Percentiles rank a stretch among this genome's conserved stretches.
phyloP scores from a whole-genome alignment of 2,113 vertebrate genomes.

The Rana temporaria region DNA sequence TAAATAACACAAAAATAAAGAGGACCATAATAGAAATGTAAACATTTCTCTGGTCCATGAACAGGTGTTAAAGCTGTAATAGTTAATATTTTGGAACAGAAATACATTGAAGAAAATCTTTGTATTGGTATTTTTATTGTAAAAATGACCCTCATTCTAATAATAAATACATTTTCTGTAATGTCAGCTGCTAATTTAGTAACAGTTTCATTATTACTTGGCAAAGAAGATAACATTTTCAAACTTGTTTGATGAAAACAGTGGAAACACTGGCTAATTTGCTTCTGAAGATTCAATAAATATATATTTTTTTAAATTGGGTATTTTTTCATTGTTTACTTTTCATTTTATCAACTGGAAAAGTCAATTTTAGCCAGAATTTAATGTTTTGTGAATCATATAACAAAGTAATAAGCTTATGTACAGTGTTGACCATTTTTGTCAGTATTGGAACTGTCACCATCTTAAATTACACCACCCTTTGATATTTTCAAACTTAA shows the following conservation, averaged over 20 bases:
- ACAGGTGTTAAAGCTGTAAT: too few relatives aligned
- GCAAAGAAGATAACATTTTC: constrained; percentile 21
- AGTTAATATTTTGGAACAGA: background rate
- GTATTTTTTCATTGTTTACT: constrained; percentile 38
- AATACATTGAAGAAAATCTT: background rate
- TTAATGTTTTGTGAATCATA: constrained; percentile 41
- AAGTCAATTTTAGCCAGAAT: constrained; percentile 27
- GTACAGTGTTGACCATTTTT: constrained; percentile 39
- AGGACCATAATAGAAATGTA: too few relatives aligned
- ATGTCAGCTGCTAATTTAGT: constrained; percentile 21
- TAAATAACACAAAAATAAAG: too few relatives aligned
- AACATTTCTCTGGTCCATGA: too few relatives aligned
- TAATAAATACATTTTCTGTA: background rate
- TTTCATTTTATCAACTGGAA: constrained; percentile 42
- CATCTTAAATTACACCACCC: constrained; percentile 50
- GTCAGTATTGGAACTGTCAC: constrained; percentile 32
- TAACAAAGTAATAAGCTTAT: constrained; percentile 42
- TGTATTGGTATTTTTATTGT: background rate
- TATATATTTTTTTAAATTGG: too few relatives aligned
- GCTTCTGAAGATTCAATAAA: constrained; percentile 21
- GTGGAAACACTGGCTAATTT: constrained; percentile 9
- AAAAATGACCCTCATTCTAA: background rate
- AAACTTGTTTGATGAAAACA: constrained; percentile 14
- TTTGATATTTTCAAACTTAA: constrained; percentile 46
- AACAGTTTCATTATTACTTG: constrained; percentile 28